Conservation (phyloP, 1,140 invertebrate species). For the Platorchestia sp. region DNA sequence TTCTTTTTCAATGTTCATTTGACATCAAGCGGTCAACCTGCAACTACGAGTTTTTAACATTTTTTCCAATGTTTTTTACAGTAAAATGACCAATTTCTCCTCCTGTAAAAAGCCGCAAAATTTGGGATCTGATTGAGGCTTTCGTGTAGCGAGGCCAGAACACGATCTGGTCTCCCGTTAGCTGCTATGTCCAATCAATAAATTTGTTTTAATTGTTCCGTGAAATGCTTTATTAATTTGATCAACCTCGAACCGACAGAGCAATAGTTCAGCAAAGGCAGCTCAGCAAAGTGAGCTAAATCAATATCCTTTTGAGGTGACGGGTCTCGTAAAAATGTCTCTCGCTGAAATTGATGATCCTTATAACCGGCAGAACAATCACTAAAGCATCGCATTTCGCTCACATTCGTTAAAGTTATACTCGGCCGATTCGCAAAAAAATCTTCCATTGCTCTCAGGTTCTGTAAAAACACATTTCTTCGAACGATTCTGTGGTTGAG, state of each 20-base stretch:
- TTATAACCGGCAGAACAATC: background rate
- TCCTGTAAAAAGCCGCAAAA: background rate
- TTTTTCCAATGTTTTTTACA: too few relatives aligned
- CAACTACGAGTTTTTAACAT: too few relatives aligned
- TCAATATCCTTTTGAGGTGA: background rate
- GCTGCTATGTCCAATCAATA: background rate
- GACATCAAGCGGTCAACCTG: background rate
- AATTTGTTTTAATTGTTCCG: background rate
- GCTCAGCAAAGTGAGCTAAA: background rate
- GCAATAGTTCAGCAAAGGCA: background rate
- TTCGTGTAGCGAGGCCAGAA: background rate
- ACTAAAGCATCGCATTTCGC: background rate
- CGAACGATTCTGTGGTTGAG: background rate
- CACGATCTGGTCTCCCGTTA: background rate
- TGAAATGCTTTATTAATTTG: background rate
- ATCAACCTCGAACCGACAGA: background rate
- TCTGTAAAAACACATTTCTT: background rate
- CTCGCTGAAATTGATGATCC: background rate
- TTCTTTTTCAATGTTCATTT: background rate
- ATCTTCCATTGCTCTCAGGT: background rate
- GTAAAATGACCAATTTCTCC: background rate
- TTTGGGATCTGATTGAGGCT: background rate
- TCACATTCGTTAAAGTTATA: background rate
- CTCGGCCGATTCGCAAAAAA: background rate
- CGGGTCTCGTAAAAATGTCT: background rate